phyloP scores from a whole-genome alignment of 2,888 invertebrate species.

The Amiota communis region DNA sequence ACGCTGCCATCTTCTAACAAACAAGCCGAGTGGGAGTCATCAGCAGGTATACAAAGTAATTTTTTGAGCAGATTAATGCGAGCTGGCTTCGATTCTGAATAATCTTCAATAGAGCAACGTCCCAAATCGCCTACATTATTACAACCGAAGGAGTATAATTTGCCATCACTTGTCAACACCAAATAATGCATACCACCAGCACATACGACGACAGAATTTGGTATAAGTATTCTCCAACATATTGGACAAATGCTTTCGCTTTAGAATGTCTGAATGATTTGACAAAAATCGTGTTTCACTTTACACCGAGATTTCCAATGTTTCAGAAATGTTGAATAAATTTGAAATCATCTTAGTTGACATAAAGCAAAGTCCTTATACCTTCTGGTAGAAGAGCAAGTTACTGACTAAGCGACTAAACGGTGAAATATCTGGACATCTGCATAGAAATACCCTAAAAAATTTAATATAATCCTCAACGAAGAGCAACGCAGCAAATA shows the following conservation, averaged over 20 bases:
- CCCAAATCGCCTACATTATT: slow-evolving; percentile 98
- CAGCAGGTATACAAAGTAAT: slow-evolving; percentile 85
- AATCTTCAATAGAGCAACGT: slow-evolving; percentile 83
- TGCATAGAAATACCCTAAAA: too few relatives aligned
- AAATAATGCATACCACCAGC: slow-evolving; percentile 99
- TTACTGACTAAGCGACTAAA: too few relatives aligned
- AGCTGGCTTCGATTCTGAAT: slow-evolving; percentile 83
- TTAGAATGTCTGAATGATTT: slow-evolving; percentile 72
- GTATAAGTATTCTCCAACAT: slow-evolving; percentile 75
- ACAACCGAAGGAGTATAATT: slow-evolving; percentile 82
- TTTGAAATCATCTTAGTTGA: background rate
- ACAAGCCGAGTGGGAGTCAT: slow-evolving; percentile 95
- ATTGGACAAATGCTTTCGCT: slow-evolving; percentile 79
- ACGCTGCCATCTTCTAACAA: slow-evolving; percentile 89
- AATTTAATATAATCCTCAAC: background rate
- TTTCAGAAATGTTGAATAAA: background rate
- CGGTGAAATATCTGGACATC: too few relatives aligned
- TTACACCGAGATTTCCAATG: background rate
- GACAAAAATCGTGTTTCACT: too few relatives aligned
- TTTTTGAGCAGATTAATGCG: slow-evolving; percentile 80
- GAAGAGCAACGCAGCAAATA: background rate
- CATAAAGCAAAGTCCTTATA: background rate
- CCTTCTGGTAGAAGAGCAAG: too few relatives aligned
- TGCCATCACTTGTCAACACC: slow-evolving; percentile 83
- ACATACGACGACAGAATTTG: slow-evolving; percentile 80